A percentile compares a stretch with the other conserved stretches of the same genome.
Evolutionary conservation across 2,113 vertebrate species (phyloP).

Genomic region (Eretmodus cyanostictus): DNA sequence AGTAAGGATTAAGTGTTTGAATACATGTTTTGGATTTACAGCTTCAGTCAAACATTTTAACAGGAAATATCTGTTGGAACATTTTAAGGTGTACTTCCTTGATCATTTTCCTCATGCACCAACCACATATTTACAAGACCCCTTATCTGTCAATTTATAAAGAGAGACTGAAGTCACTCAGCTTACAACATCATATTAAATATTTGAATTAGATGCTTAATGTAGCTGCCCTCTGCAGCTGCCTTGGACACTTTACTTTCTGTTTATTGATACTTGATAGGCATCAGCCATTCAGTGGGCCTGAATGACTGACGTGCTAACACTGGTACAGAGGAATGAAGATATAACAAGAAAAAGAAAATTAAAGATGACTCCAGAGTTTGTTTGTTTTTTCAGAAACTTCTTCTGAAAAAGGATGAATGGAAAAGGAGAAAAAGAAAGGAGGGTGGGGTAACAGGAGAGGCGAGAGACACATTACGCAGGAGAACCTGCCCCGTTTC

Average conservation of each 20-base stretch:
- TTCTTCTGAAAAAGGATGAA: not conserved
- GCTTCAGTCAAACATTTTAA: not conserved
- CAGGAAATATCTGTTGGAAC: not conserved
- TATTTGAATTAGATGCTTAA: not conserved
- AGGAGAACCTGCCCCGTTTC: conserved; percentile 27
- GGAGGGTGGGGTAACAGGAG: not conserved
- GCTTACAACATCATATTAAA: not conserved
- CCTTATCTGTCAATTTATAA: not conserved
- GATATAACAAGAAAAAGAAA: not conserved
- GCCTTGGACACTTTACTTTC: not conserved
- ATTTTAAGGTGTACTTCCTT: not conserved
- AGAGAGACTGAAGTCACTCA: not conserved
- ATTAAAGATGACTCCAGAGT: not conserved
- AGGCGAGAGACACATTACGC: not conserved
- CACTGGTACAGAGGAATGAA: not conserved
- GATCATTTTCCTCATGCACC: not conserved
- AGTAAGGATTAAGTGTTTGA: not conserved
- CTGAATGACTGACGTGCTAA: not conserved
- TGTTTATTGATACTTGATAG: conserved; percentile 28
- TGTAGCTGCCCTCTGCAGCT: not conserved
- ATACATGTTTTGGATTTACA: not conserved
- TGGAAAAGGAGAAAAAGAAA: not conserved
- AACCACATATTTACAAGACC: not conserved
- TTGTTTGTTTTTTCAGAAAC: not conserved
- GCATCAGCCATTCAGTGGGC: conserved; percentile 12